Evolutionary conservation across 2,113 vertebrate species (phyloP), one percentile per base, ranked within the genome.

Genomic region (Cynocephalus volans): DNA sequence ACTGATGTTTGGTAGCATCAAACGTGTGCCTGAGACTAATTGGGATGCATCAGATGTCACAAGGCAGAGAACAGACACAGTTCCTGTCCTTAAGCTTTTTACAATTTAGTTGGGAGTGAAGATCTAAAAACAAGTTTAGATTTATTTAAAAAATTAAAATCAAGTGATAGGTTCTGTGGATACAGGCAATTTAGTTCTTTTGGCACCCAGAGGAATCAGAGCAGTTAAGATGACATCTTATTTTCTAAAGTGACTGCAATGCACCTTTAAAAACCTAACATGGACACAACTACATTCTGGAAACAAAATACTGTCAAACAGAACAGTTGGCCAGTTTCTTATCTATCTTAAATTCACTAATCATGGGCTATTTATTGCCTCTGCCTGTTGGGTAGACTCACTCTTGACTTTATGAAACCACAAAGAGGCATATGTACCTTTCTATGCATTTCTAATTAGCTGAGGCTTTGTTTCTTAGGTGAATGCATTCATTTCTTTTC

Each of bases 211-310:
- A 92, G 7, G 23, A 75, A 23, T 64, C 65, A 89, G 62, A 83
- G 72, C 64, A 48, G 24, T 80, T 52, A 67, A 50, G 72, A 81
- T 85, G 65, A 65, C 72, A 84, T 58, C 83, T 62, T 67, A 60
- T 85, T 92, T 75, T 92, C 79, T 94, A 73, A 80, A 81, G 65
- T 69, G 65, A 73, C 72, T 80, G 3, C 26, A 62, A 62, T 73
- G 6, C 21, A 85, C 72, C 58, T 83, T 85, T 5, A 19, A 95
- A 86, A 77, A 82, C 19, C 15, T 80, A 76, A 0, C 75, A 23
- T 41, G 70, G 48, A 70, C 21, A 75, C 14, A 82, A 23, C 31
- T 67, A 41, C 62, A 77, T 65, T 95, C 75, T 48, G 54, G 60
- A 87, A 76, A 96, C 50, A 75, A 76, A 76, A 72, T 64, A 18